These are phyloP conservation scores for Protonibea diacanthus DNA, from an alignment of 2,797 vertebrate genomes.

Conservation along the genomic window DNA sequence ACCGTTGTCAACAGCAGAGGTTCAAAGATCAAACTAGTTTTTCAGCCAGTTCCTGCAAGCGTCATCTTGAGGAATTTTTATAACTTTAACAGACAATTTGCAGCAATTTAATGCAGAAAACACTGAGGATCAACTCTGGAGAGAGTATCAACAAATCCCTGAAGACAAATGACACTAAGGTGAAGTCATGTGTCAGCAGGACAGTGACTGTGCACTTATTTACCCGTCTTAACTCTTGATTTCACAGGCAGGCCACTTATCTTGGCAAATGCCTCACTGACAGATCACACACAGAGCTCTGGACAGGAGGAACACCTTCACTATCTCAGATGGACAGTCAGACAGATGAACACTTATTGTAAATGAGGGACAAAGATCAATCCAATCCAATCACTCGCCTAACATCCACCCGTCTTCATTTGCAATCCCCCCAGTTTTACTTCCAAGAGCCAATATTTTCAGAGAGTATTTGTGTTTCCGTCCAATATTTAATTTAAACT, in stretches of 20 bases:
- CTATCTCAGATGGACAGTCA: slow-evolving; percentile 8
- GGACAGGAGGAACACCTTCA: slow-evolving; percentile 1
- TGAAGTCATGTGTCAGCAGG: slow-evolving; percentile 41
- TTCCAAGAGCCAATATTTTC: neutral
- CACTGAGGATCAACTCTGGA: neutral
- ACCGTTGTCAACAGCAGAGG: slow-evolving; percentile 5
- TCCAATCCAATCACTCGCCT: neutral
- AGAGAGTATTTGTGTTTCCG: neutral
- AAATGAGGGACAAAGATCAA: slow-evolving; percentile 4
- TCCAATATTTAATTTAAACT: slow-evolving; percentile 5
- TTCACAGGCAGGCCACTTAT: slow-evolving; percentile 37
- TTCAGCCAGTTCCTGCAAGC: neutral
- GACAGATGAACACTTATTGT: neutral
- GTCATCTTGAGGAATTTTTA: neutral
- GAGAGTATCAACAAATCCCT: neutral
- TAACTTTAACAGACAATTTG: neutral
- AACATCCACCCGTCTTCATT: neutral
- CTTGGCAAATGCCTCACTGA: slow-evolving; percentile 18
- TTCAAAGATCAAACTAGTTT: slow-evolving; percentile 34
- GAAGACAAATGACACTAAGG: slow-evolving; percentile 30
- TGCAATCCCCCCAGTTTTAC: neutral
- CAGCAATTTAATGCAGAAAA: neutral
- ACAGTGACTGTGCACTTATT: slow-evolving; percentile 32
- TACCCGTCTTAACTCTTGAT: slow-evolving; percentile 25
- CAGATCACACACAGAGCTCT: slow-evolving; percentile 37